Base-by-base conservation (phyloP, 1,140 invertebrate genomes). In the Mizuhopecten yessoensis region DNA sequence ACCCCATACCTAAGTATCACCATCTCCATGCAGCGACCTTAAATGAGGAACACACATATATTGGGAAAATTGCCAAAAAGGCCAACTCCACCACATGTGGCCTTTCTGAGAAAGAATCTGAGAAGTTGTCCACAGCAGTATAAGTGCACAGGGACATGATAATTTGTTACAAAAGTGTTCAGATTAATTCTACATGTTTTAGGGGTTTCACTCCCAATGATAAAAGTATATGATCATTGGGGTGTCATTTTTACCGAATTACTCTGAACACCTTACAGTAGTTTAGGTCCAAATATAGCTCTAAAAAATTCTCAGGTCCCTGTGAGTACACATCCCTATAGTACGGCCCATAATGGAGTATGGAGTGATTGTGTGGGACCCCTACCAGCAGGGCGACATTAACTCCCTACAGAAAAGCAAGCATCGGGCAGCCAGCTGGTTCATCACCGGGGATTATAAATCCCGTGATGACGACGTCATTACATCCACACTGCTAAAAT, bases 261-360 rank as follows among this genome's bases (percentile, higher is more conserved):
- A n/a, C n/a, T n/a, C n/a, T n/a, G n/a, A n/a, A n/a, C n/a, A n/a
- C n/a, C n/a, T n/a, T n/a, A n/a, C n/a, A n/a, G n/a, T n/a, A n/a
- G n/a, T n/a, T n/a, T n/a, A n/a, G n/a, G n/a, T n/a, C n/a, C n/a
- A n/a, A n/a, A n/a, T n/a, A n/a, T n/a, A n/a, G n/a, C n/a, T n/a
- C n/a, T n/a, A n/a, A n/a, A n/a, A n/a, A n/a, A n/a, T n/a, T n/a
- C n/a, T n/a, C n/a, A n/a, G n/a, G n/a, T n/a, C n/a, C n/a, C n/a
- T n/a, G n/a, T n/a, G n/a, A n/a, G n/a, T 13, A 15, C 89, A 89
- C 39, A 86, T 89, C 10, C n/a, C 88, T 0, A 87, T 91, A 33
- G 88, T 92, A 15, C 33, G 90, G n/a, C 88, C 92, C 0, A 86
- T 89, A 17, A 23, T 92, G 9, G 92, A 92, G 49, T 91, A 90